Conservation (phyloP, 1,140 invertebrate genomes). For the Antheraea mylitta region DNA sequence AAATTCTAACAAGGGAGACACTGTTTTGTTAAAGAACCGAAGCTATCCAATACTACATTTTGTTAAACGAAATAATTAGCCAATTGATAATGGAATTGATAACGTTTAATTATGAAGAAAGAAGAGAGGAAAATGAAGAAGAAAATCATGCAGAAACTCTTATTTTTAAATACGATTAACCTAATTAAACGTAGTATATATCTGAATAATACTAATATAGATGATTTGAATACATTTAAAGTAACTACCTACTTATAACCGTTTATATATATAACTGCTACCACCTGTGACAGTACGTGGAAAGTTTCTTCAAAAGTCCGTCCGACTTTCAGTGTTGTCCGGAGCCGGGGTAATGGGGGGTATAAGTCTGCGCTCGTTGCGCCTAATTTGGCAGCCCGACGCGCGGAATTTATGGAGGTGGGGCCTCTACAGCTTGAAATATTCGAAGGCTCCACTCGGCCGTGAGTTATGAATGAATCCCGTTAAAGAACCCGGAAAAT, state of each 20-base stretch:
- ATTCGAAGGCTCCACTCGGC: slow-evolving; percentile 74
- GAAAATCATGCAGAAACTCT: too few relatives aligned
- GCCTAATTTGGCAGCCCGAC: slow-evolving; percentile 77
- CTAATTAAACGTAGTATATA: too few relatives aligned
- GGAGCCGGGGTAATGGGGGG: slow-evolving; percentile 34
- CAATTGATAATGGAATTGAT: too few relatives aligned
- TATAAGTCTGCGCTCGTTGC: slow-evolving; percentile 62
- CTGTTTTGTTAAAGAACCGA: too few relatives aligned
- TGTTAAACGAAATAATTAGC: too few relatives aligned
- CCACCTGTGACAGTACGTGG: slow-evolving; percentile 60
- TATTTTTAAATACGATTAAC: too few relatives aligned
- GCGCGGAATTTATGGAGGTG: slow-evolving; percentile 73
- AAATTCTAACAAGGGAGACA: too few relatives aligned
- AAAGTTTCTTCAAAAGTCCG: slow-evolving; percentile 56
- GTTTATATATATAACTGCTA: slow-evolving; percentile 32
- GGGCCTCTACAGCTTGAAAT: slow-evolving; percentile 67
- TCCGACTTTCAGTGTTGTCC: slow-evolving; percentile 35
- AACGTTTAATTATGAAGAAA: too few relatives aligned
- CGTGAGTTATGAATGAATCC: slow-evolving; percentile 78
- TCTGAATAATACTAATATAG: background rate
- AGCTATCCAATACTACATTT: too few relatives aligned
- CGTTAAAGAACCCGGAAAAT: slow-evolving; percentile 77
- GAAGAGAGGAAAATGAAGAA: too few relatives aligned
- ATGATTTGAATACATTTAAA: background rate
- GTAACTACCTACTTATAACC: background rate